phyloP scores from a whole-genome alignment of 2,797 vertebrate species.

The Microhierax caerulescens region DNA sequence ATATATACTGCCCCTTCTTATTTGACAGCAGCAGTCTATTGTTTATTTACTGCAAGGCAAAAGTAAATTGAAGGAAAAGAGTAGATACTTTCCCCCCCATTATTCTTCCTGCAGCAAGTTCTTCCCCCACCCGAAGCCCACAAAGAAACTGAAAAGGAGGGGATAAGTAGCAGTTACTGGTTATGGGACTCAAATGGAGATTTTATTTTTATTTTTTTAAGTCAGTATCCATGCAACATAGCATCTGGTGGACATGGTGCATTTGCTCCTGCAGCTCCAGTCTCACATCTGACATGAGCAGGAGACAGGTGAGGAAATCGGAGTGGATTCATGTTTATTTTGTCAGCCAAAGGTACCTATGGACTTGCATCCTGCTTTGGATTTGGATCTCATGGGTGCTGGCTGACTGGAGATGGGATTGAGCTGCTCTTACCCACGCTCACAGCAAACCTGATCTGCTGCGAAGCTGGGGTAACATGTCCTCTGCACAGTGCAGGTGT shows the following conservation, averaged over 20 bases:
- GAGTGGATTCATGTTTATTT: neutral
- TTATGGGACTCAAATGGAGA: neutral
- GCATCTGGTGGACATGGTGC: fast-evolving
- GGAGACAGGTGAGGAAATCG: neutral
- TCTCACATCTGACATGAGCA: neutral
- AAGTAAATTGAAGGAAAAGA: neutral
- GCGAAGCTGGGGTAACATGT: neutral
- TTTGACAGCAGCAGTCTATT: neutral
- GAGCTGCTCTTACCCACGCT: neutral
- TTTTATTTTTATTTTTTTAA: neutral
- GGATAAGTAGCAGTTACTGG: neutral
- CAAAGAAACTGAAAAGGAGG: neutral
- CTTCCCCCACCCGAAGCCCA: neutral
- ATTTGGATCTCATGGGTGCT: neutral
- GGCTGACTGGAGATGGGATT: neutral
- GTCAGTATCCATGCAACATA: neutral
- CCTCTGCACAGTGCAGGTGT: neutral
- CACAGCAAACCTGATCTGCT: neutral
- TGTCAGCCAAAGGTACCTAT: neutral
- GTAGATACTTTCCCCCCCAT: neutral
- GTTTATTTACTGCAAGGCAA: neutral
- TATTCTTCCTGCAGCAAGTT: neutral
- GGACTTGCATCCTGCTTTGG: neutral
- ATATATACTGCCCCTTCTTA: neutral
- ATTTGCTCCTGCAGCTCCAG: neutral